Evolutionary conservation across 1,140 invertebrate genomes (phyloP).

Genomic region (Trichoplusia ni): DNA sequence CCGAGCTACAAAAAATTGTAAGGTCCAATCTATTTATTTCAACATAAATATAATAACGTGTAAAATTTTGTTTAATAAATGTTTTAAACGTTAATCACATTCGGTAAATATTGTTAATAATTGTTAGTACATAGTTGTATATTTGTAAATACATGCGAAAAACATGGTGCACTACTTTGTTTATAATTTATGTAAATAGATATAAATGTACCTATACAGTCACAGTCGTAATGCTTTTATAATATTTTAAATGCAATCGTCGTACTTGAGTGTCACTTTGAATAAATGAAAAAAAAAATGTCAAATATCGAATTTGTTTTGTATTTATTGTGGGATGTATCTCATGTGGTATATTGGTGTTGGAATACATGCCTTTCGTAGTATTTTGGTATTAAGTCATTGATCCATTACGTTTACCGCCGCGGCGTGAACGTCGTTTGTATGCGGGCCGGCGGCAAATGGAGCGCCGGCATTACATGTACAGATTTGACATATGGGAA

Average conservation of each 20-base stretch:
- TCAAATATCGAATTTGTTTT: constrained; percentile 12
- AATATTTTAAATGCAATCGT: constrained; percentile 27
- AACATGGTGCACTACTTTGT: constrained; percentile 64
- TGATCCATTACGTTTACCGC: constrained; percentile 20
- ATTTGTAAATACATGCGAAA: constrained; percentile 71
- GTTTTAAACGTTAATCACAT: constrained; percentile 30
- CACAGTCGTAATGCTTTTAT: constrained; percentile 27
- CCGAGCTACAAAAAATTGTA: constrained; percentile 21
- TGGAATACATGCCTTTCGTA: constrained; percentile 13
- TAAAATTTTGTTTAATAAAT: constrained; percentile 35
- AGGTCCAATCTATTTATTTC: constrained; percentile 65
- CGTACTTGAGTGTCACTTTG: constrained; percentile 15
- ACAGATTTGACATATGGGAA: constrained; percentile 24
- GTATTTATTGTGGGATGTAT: constrained; percentile 8
- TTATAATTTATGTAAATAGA: constrained; percentile 47
- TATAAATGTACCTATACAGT: constrained; percentile 28
- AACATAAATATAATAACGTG: constrained; percentile 26
- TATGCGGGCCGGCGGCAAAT: constrained; percentile 15
- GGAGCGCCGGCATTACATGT: constrained; percentile 18
- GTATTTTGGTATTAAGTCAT: constrained; percentile 10
- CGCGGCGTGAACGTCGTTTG: constrained; percentile 5
- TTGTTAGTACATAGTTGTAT: constrained; percentile 69
- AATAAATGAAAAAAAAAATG: constrained; percentile 14
- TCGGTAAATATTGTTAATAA: constrained; percentile 65
- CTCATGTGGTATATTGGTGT: neutral